phyloP scores from a whole-genome alignment of 2,797 vertebrate genomes.

The Arrhamphus sclerolepis region DNA sequence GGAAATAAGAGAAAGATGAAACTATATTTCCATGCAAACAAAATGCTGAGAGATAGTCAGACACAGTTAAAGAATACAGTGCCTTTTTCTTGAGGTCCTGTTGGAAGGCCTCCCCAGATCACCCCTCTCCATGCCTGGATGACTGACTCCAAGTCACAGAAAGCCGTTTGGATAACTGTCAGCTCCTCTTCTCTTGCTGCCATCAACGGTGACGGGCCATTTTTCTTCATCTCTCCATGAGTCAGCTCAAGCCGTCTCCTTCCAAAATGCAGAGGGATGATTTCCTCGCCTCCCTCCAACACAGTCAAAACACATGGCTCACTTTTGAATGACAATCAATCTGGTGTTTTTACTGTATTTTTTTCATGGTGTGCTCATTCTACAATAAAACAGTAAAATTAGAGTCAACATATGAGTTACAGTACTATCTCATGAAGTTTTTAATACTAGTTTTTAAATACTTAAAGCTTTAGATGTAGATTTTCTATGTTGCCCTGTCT shows the following conservation, averaged over 20 bases:
- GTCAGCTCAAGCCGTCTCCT: slow-evolving; percentile 53
- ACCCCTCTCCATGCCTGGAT: slow-evolving; percentile 46
- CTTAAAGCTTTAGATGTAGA: too few species aligned
- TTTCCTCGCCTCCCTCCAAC: slow-evolving; percentile 37
- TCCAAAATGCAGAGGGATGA: slow-evolving; percentile 50
- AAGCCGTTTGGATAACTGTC: slow-evolving; percentile 73
- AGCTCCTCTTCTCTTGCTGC: slow-evolving; percentile 51
- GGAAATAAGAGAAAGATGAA: too few species aligned
- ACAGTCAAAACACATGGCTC: slow-evolving; percentile 40
- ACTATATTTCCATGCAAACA: too few species aligned
- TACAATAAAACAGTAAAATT: background rate
- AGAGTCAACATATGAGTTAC: too few species aligned
- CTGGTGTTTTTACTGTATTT: slow-evolving; percentile 3
- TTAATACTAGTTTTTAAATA: background rate
- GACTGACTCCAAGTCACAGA: slow-evolving; percentile 59
- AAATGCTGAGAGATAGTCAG: too few species aligned
- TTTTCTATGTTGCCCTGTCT: background rate
- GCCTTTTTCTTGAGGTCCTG: slow-evolving; percentile 34
- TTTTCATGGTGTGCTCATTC: background rate
- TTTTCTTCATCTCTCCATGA: slow-evolving; percentile 70
- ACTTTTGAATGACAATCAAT: slow-evolving; percentile 47
- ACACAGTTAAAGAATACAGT: too few species aligned
- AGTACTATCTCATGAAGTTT: background rate
- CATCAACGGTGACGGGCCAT: slow-evolving; percentile 71
- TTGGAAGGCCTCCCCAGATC: slow-evolving; percentile 53